These are phyloP conservation scores for Hycleus phaleratus DNA, from an alignment of 1,140 invertebrate genomes.

Conservation along the genomic window DNA sequence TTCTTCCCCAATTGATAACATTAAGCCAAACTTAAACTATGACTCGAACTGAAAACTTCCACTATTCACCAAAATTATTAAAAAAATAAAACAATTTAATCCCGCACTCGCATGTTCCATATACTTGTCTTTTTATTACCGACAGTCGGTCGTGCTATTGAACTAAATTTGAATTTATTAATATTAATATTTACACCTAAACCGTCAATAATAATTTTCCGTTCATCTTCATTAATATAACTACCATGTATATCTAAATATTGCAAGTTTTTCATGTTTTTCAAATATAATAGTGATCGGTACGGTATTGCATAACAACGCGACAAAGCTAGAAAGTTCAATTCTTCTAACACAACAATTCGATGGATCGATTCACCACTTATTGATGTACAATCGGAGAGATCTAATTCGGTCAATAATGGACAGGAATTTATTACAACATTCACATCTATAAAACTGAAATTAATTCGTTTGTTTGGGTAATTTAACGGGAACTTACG, in stretches of 20 bases:
- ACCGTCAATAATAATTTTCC: slow-evolving; percentile 31
- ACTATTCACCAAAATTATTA: too few species aligned
- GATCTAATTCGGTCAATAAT: slow-evolving; percentile 70
- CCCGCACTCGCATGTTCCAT: slow-evolving; percentile 78
- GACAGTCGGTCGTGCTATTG: slow-evolving; percentile 79
- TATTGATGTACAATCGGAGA: slow-evolving; percentile 75
- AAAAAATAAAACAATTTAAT: slow-evolving; percentile 42
- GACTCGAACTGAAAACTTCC: too few species aligned
- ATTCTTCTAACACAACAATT: slow-evolving; percentile 55
- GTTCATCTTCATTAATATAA: slow-evolving; percentile 32
- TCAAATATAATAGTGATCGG: slow-evolving; percentile 48
- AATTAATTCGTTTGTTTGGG: background rate
- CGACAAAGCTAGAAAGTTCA: slow-evolving; percentile 76
- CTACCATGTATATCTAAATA: slow-evolving; percentile 39
- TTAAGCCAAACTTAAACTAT: too few species aligned
- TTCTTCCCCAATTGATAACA: too few species aligned
- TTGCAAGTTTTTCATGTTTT: slow-evolving; percentile 28
- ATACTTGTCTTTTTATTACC: slow-evolving; percentile 77
- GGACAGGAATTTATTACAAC: slow-evolving; percentile 59
- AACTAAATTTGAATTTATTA: slow-evolving; percentile 67
- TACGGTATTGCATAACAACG: slow-evolving; percentile 73
- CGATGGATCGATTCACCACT: slow-evolving; percentile 51
- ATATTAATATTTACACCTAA: slow-evolving; percentile 48
- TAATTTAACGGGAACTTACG: slow-evolving; percentile 48
- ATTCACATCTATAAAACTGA: slow-evolving; percentile 54